Base-by-base conservation (phyloP, 2,888 invertebrate species). In the Maniola hyperantus region DNA sequence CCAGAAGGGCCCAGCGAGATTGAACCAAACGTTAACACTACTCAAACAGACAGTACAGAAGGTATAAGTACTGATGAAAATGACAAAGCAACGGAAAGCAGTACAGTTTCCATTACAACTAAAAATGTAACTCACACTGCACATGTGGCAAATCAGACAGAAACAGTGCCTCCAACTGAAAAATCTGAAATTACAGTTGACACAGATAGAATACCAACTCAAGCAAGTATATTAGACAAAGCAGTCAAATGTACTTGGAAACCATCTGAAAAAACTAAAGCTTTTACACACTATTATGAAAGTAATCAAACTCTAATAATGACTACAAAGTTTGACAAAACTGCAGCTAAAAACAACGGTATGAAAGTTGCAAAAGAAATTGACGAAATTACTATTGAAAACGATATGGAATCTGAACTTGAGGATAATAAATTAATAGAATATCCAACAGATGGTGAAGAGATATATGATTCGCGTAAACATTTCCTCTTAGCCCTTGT, bases 241-340 rank as follows among this genome's bases (percentile, higher is more conserved):
- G 73, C 66, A 6, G 60, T 79, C 5, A 75, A 80, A 44, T 90
- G 90, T 59, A 84, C 88, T 2, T 91, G 89, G 89, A 77, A 77
- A 15, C 85, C 84, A 0, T 87, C 85, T 0, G 66, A 73, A 6
- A 82, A 82, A 70, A 90, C 89, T 0, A 67, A 69, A 44, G 81
- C 85, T 0, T 50, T 46, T 0, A 77, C 77, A 13, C 81, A 71
- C 57, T 84, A 87, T 71, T 88, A 80, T 71, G 78, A 80, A 68
- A 18, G 11, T 34, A 20, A 57, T 10, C n/a, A 20, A 51, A 44
- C 6, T 39, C 39, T 42, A 34, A 6, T 34, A n/a, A 42, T 44
- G 15, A 39, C 42, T 13, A 42, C 42, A 13, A 42, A 2, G 8
- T 1, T 18, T n/a, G 13, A 42, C 15, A n/a, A 63, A 33, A 6